These are phyloP conservation scores for Coilia nasus DNA, from an alignment of 2,797 vertebrate species.

Conservation along the genomic window DNA sequence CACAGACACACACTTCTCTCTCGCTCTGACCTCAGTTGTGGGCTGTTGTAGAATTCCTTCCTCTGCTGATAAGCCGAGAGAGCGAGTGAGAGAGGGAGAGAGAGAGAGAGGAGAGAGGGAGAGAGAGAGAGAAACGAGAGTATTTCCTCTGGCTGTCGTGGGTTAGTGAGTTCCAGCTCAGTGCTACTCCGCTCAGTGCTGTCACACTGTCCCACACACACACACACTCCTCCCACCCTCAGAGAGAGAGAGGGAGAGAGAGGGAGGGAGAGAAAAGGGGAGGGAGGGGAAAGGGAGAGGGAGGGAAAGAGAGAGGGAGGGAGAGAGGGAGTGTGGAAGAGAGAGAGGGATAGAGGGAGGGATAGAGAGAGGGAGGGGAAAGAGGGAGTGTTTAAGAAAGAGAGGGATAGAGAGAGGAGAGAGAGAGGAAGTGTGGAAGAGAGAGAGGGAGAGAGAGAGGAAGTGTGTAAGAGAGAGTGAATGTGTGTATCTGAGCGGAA, in stretches of 20 bases:
- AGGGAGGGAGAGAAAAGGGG: too few relatives aligned
- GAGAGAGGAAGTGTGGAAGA: too few relatives aligned
- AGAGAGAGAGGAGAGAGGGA: slow-evolving; percentile 21
- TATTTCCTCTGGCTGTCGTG: slow-evolving; percentile 45
- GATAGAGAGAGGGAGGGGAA: too few relatives aligned
- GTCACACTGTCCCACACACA: slow-evolving; percentile 37
- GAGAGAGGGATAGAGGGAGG: too few relatives aligned
- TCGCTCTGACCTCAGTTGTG: slow-evolving; percentile 36
- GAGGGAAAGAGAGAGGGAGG: too few relatives aligned
- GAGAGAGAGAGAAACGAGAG: slow-evolving; percentile 42
- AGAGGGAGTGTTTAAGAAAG: background rate
- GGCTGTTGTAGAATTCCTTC: slow-evolving; percentile 47
- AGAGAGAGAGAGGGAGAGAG: slow-evolving; percentile 11
- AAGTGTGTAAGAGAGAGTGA: background rate
- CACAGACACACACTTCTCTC: background rate
- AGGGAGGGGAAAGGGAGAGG: too few relatives aligned
- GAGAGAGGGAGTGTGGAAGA: too few relatives aligned
- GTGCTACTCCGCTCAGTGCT: background rate
- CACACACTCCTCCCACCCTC: slow-evolving; percentile 48
- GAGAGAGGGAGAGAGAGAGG: too few relatives aligned
- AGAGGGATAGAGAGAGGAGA: too few relatives aligned
- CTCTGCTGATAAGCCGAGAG: slow-evolving; percentile 35
- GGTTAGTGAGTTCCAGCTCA: slow-evolving; percentile 30
- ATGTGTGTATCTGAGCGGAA: too few relatives aligned
- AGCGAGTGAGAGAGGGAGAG: background rate